Percentiles rank a stretch among this genome's conserved stretches.
phyloP scores from a whole-genome alignment of 2,797 vertebrate species.

The Acrossocheilus fasciatus region DNA sequence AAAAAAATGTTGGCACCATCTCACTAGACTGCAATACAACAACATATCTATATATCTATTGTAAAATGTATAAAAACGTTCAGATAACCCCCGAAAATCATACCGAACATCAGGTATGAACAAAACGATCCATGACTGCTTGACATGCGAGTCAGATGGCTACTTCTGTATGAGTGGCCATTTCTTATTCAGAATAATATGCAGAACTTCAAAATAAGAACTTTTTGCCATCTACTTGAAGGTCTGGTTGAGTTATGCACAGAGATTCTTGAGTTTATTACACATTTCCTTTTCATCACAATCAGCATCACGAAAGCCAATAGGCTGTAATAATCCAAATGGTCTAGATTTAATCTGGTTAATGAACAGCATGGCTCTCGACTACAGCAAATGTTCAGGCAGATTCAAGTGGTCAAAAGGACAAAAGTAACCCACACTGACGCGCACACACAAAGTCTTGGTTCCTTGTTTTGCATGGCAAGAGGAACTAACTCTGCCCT shows the following conservation, averaged over 20 bases:
- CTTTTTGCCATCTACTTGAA: neutral
- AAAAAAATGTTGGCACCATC: neutral
- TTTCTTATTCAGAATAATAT: neutral
- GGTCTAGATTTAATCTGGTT: slow-evolving; percentile 66
- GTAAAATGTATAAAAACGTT: neutral
- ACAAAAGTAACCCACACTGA: slow-evolving; percentile 47
- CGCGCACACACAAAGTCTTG: slow-evolving; percentile 44
- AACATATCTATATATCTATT: neutral
- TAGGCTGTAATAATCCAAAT: slow-evolving; percentile 46
- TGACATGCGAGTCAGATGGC: neutral
- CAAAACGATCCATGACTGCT: neutral
- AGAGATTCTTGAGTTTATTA: slow-evolving; percentile 43
- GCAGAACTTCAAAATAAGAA: neutral
- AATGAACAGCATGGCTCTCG: slow-evolving; percentile 55
- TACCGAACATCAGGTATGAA: neutral
- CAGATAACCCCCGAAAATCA: neutral
- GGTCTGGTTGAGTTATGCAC: neutral
- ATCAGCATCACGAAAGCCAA: slow-evolving; percentile 55
- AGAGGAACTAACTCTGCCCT: slow-evolving; percentile 74
- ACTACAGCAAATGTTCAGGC: slow-evolving; percentile 66
- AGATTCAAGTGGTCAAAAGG: slow-evolving; percentile 61
- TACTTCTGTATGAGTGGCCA: neutral
- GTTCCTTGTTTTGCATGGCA: slow-evolving; percentile 78
- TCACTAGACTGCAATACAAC: neutral
- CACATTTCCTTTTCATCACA: slow-evolving; percentile 57